A percentile compares a stretch with the other conserved stretches of the same genome.
Conservation (phyloP, 2,797 vertebrate genomes). For the Chelmon rostratus region DNA sequence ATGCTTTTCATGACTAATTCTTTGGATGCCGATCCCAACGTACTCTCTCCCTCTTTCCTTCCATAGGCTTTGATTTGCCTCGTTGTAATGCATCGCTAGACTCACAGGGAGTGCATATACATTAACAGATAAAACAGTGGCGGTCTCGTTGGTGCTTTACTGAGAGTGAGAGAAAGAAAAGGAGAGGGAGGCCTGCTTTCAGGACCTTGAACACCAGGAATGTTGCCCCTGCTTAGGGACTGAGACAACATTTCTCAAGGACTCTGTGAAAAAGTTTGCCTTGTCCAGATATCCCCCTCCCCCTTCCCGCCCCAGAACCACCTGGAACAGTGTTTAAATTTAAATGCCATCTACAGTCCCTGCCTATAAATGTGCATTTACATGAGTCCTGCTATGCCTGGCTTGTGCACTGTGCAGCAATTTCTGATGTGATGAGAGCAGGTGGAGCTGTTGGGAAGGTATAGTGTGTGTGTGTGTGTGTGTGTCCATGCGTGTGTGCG, state of each 20-base stretch:
- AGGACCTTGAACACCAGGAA: conserved; percentile 72
- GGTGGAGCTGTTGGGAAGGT: conserved; percentile 28
- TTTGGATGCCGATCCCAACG: neutral
- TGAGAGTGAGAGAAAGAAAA: conserved; percentile 2
- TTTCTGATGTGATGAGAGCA: conserved; percentile 47
- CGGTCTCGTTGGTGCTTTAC: conserved; percentile 68
- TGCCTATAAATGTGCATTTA: conserved; percentile 59
- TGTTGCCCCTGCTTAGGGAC: conserved; percentile 43
- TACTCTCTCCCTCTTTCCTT: neutral
- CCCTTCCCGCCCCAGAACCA: conserved; percentile 28
- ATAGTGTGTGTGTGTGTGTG: neutral
- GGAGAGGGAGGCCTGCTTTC: conserved; percentile 49
- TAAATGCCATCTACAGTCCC: conserved; percentile 42
- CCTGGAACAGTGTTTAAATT: conserved; percentile 57
- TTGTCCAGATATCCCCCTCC: conserved; percentile 45
- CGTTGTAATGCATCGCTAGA: conserved; percentile 29
- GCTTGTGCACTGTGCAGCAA: neutral
- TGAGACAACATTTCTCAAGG: conserved; percentile 72
- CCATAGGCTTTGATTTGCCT: conserved; percentile 12
- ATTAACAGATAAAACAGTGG: conserved; percentile 63
- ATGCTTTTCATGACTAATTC: neutral
- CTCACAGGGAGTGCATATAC: conserved; percentile 35
- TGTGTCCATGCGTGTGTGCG: conserved; percentile 3
- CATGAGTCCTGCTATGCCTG: conserved; percentile 41
- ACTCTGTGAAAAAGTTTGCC: conserved; percentile 62